phyloP scores from a whole-genome alignment of 2,113 vertebrate species.

The Daboia siamensis region DNA sequence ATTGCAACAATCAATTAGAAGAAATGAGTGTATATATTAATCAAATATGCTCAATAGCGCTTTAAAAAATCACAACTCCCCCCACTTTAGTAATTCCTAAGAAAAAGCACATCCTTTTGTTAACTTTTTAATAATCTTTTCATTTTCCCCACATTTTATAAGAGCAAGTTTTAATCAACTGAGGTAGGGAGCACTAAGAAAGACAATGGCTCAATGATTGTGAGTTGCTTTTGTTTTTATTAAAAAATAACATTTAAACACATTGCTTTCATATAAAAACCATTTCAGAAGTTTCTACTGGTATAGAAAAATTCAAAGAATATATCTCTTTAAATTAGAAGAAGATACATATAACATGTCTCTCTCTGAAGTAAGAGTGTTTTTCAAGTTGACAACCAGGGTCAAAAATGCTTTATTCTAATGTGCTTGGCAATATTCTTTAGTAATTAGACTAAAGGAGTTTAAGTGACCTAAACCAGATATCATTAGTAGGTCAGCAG shows the following conservation, averaged over 20 bases:
- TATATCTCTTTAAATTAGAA: slow-evolving; percentile 50
- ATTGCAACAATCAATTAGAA: neutral
- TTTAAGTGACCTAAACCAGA: slow-evolving; percentile 63
- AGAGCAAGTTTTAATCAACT: neutral
- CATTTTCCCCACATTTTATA: neutral
- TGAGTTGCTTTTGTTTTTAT: neutral
- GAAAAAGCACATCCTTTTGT: neutral
- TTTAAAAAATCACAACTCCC: neutral
- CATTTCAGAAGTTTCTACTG: slow-evolving; percentile 45
- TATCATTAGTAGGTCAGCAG: slow-evolving; percentile 66
- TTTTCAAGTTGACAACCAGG: slow-evolving; percentile 40
- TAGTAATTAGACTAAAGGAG: slow-evolving; percentile 48
- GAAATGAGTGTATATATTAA: neutral
- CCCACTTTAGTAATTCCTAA: neutral
- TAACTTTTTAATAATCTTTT: neutral
- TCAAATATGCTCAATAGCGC: neutral
- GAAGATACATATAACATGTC: slow-evolving; percentile 49
- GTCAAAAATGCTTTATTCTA: slow-evolving; percentile 53
- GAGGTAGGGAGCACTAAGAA: neutral
- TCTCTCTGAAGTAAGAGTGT: slow-evolving; percentile 37
- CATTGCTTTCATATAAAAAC: slow-evolving; percentile 13
- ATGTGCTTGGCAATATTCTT: slow-evolving; percentile 51
- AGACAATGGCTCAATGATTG: neutral
- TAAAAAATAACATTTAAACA: neutral
- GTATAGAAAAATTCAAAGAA: slow-evolving; percentile 52